These are phyloP conservation scores for Drosophila yooni DNA, from an alignment of 2,888 invertebrate genomes.

Conservation along the genomic window DNA sequence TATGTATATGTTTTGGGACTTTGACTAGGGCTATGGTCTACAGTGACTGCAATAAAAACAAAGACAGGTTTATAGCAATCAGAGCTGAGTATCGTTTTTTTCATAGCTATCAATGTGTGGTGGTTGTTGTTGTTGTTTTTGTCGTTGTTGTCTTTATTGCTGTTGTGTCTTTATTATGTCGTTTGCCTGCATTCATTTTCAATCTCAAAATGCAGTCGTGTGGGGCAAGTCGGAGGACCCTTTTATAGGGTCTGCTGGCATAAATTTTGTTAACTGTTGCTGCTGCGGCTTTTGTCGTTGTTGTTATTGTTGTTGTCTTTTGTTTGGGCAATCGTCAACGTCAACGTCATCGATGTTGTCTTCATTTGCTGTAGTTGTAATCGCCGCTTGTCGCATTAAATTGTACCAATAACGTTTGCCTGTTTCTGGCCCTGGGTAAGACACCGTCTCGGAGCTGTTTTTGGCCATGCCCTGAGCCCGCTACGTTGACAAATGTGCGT, in stretches of 20 bases:
- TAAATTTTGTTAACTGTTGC: slow-evolving; percentile 63
- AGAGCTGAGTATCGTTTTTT: slow-evolving; percentile 13
- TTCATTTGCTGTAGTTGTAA: slow-evolving; percentile 57
- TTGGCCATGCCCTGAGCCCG: slow-evolving; percentile 53
- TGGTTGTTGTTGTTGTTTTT: slow-evolving; percentile 51
- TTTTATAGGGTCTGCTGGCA: slow-evolving; percentile 47
- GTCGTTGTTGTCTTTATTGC: slow-evolving; percentile 36
- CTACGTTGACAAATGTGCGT: slow-evolving; percentile 75
- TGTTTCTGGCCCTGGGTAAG: slow-evolving; percentile 17
- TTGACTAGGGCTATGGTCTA: slow-evolving; percentile 9
- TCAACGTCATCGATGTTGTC: slow-evolving; percentile 51
- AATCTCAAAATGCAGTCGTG: slow-evolving; percentile 51
- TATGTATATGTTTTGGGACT: slow-evolving; percentile 1
- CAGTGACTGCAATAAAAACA: slow-evolving; percentile 30
- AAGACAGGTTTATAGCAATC: slow-evolving; percentile 39
- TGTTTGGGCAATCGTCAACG: slow-evolving; percentile 50
- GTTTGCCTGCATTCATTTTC: slow-evolving; percentile 60
- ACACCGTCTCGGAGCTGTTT: slow-evolving; percentile 16
- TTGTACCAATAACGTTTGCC: slow-evolving; percentile 53
- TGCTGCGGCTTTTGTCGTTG: slow-evolving; percentile 42
- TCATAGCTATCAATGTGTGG: slow-evolving; percentile 61
- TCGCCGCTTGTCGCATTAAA: slow-evolving; percentile 59
- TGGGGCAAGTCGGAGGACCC: slow-evolving; percentile 41
- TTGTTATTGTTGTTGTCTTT: slow-evolving; percentile 20
- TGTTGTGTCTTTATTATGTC: slow-evolving; percentile 75